Percentiles rank a stretch among this genome's conserved stretches.
These are phyloP conservation scores for Eucera pruinosa DNA, from an alignment of 2,888 invertebrate genomes.

Conservation along the genomic window DNA sequence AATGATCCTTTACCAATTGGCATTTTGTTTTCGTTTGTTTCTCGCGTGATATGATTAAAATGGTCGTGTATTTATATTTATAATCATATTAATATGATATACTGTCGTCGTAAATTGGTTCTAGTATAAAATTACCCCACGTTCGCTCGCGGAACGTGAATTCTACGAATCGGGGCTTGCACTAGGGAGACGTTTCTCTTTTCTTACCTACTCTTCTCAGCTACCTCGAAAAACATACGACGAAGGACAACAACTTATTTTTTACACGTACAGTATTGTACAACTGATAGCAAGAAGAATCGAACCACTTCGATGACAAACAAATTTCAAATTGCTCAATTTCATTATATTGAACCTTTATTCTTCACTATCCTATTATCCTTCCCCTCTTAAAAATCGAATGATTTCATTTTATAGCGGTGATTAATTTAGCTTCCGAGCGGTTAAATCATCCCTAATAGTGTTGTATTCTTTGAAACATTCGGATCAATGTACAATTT, in stretches of 20 bases:
- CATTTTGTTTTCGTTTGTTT: conserved; percentile 36
- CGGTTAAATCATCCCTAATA: no score
- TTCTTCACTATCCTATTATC: no score
- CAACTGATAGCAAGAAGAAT: background rate
- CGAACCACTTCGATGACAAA: no score
- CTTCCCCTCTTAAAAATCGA: no score
- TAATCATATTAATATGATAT: conserved; percentile 56
- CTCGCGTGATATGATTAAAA: conserved; percentile 76
- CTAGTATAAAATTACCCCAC: conserved; percentile 75
- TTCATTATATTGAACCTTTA: no score
- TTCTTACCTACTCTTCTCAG: conserved; percentile 23
- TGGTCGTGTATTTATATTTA: conserved; percentile 70
- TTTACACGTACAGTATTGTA: no score
- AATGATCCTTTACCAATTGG: conserved; percentile 23
- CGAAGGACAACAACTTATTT: conserved; percentile 30
- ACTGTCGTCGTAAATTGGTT: conserved; percentile 55
- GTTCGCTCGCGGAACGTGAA: conserved; percentile 58
- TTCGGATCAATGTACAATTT: background rate
- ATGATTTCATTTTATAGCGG: no score
- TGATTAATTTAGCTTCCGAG: no score
- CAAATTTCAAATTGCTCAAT: no score
- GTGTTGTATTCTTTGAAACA: background rate
- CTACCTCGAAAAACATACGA: conserved; percentile 30
- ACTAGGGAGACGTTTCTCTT: conserved; percentile 41
- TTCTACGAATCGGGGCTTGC: conserved; percentile 50